Evolutionary conservation across 1,140 invertebrate species (phyloP).

Genomic region (Sycobia sp.): DNA sequence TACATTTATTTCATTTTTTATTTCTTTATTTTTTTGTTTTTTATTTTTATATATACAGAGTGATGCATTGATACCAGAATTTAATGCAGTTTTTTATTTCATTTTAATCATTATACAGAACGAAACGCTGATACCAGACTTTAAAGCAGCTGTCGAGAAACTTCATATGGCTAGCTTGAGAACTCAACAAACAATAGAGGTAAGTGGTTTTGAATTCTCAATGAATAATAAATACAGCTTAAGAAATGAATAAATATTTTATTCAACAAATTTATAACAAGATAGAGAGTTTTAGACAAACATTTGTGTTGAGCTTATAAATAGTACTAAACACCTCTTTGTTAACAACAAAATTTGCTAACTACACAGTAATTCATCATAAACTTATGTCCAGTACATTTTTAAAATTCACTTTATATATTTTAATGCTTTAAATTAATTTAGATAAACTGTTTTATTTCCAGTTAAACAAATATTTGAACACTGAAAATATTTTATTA

Average conservation of each 20-base stretch:
- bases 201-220: slow-evolving; percentile 39
- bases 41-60: no score
- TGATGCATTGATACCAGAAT: slow-evolving; percentile 21
- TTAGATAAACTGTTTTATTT: slow-evolving; percentile 2
- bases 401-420: not conserved
- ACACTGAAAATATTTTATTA: no score
- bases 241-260: slow-evolving; percentile 50
- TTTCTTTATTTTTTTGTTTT: slow-evolving; percentile 1
- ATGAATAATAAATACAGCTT: slow-evolving; percentile 20
- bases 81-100: not conserved
- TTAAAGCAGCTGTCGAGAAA: not conserved
- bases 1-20: slow-evolving; percentile 4
- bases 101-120: slow-evolving; percentile 42
- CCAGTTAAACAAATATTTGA: not conserved
- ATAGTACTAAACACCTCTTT: slow-evolving; percentile 8
- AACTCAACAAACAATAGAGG: slow-evolving; percentile 37
- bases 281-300: slow-evolving; percentile 28
- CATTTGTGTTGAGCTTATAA: not conserved
- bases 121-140: slow-evolving; percentile 21
- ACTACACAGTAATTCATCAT: no score
- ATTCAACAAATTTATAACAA: slow-evolving; percentile 44
- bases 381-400: no score
- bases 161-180: slow-evolving; percentile 23
- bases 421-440: slow-evolving; percentile 1
- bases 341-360: slow-evolving; percentile 1